A percentile compares a stretch with the other conserved stretches of the same genome.
Conservation (phyloP, 2,113 vertebrate species). For the Ciconia maguari region DNA sequence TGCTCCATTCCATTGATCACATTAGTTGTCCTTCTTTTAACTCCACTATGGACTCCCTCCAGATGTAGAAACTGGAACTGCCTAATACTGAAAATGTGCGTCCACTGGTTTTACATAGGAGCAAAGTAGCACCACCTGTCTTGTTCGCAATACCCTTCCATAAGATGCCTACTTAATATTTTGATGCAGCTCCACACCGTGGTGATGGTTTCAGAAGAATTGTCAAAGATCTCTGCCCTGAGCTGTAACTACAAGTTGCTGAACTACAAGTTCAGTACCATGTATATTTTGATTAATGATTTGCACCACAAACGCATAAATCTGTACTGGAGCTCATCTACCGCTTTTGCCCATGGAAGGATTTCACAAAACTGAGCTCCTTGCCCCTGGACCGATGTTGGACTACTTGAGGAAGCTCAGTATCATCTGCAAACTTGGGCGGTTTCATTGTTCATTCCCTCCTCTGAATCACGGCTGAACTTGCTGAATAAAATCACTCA, state of each 20-base stretch:
- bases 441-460: background rate
- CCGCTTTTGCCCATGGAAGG: background rate
- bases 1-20: background rate
- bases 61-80: background rate
- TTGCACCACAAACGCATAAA: background rate
- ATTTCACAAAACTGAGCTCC: background rate
- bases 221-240: background rate
- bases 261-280: background rate
- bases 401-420: background rate
- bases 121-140: background rate
- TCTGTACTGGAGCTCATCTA: background rate
- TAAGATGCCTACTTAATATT: background rate
- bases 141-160: background rate
- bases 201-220: background rate
- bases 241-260: background rate
- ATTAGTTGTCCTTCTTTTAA: background rate
- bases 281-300: background rate
- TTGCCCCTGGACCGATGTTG: background rate
- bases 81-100: background rate
- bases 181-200: background rate
- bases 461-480: background rate
- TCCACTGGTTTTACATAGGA: background rate
- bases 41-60: background rate
- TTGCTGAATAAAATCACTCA: background rate
- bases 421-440: background rate